Conservation (phyloP, 2,113 vertebrate species). For the Microcebus lehilahytsara region DNA sequence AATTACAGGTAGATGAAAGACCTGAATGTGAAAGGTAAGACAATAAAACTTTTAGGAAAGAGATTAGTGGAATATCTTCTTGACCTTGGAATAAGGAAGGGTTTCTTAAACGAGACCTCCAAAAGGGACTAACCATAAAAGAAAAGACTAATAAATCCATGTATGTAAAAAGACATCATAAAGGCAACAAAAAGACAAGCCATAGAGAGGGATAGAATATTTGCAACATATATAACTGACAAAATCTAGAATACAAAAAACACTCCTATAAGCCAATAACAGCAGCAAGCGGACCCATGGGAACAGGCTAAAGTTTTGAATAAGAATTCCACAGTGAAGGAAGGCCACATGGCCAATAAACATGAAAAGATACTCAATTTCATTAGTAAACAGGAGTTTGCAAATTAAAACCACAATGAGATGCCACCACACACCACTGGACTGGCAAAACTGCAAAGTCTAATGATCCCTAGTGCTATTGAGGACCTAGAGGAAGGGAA, state of each 20-base stretch:
- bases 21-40: neutral
- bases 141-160: neutral
- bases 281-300: neutral
- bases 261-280: neutral
- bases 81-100: neutral
- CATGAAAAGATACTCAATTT: neutral
- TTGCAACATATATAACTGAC: neutral
- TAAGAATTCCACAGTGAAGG: neutral
- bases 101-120: neutral
- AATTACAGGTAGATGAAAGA: neutral
- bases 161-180: neutral
- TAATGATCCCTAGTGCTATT: neutral
- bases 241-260: neutral
- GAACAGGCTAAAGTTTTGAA: neutral
- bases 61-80: neutral
- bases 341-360: neutral
- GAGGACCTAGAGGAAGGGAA: neutral
- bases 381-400: neutral
- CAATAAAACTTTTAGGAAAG: neutral
- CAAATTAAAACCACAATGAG: neutral
- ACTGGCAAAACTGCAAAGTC: neutral
- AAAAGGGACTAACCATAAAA: neutral
- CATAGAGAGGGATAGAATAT: neutral
- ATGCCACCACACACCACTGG: neutral
- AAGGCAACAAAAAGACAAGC: neutral